A percentile compares a stretch with the other conserved stretches of the same genome.
Evolutionary conservation across 1,140 invertebrate species (phyloP).

Genomic region (Tribolium castaneum): DNA sequence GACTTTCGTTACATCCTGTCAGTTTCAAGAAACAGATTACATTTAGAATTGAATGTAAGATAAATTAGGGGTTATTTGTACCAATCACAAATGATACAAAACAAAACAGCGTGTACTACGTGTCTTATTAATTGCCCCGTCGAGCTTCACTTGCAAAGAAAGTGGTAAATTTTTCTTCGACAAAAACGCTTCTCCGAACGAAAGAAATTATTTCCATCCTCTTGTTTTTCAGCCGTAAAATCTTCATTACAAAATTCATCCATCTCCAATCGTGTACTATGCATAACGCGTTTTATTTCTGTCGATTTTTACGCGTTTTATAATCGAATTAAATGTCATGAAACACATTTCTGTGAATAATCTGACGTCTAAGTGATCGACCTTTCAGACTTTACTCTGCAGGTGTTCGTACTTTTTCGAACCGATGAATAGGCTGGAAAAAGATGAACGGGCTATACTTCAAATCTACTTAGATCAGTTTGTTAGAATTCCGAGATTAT

Average conservation of each 20-base stretch:
- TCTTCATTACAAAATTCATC: neutral
- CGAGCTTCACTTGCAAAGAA: neutral
- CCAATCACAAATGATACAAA: constrained; percentile 23
- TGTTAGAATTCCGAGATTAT: constrained; percentile 37
- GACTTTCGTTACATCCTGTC: constrained; percentile 53
- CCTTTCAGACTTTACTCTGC: constrained; percentile 4
- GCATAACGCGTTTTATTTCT: constrained; percentile 6
- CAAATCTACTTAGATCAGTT: constrained; percentile 26
- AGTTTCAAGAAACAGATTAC: constrained; percentile 56
- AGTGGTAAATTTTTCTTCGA: constrained; percentile 2
- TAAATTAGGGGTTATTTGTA: constrained; percentile 56
- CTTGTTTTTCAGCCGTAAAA: too few relatives aligned
- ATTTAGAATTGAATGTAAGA: constrained; percentile 57
- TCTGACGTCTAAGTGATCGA: constrained; percentile 11
- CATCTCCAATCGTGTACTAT: neutral
- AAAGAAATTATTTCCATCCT: too few relatives aligned
- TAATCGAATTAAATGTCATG: constrained; percentile 12
- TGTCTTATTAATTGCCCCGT: constrained; percentile 9
- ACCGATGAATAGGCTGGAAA: neutral
- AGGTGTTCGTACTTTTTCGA: constrained; percentile 15
- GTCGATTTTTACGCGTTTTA: neutral
- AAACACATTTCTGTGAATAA: constrained; percentile 1
- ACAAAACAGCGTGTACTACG: constrained; percentile 2
- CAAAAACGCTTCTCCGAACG: neutral
- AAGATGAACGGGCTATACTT: neutral